Conservation (phyloP, 2,888 invertebrate species). For the Heliconius hortense region DNA sequence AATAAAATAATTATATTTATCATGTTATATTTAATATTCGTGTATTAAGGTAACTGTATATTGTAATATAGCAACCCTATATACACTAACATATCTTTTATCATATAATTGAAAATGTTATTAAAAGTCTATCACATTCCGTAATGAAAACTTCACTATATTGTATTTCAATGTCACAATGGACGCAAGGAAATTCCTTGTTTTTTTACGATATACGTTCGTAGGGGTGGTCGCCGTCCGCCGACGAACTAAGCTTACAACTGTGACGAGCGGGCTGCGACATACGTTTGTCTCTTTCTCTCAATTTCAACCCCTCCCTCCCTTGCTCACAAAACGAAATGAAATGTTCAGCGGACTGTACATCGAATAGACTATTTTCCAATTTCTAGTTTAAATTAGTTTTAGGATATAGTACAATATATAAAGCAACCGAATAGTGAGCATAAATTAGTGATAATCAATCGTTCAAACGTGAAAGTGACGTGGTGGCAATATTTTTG, state of each 20-base stretch:
- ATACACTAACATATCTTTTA: background rate
- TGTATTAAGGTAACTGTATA: background rate
- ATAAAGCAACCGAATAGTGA: constrained; percentile 35
- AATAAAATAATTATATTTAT: background rate
- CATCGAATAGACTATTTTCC: constrained; percentile 49
- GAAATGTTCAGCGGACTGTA: constrained; percentile 56
- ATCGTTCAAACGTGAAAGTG: constrained; percentile 56
- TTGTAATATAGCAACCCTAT: constrained; percentile 3
- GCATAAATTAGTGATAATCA: constrained; percentile 48
- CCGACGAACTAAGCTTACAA: constrained; percentile 51
- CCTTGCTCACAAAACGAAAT: constrained; percentile 45
- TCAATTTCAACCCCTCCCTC: constrained; percentile 49
- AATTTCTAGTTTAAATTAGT: constrained; percentile 39
- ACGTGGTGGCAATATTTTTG: constrained; percentile 57
- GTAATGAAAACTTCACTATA: background rate
- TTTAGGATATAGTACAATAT: constrained; percentile 38
- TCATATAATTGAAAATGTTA: background rate
- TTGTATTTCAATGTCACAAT: constrained; percentile 14
- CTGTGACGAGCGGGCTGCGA: constrained; percentile 49
- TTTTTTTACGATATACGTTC: constrained; percentile 32
- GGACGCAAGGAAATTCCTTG: constrained; percentile 14
- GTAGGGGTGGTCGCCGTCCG: constrained; percentile 51
- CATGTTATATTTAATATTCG: background rate
- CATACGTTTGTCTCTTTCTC: constrained; percentile 66
- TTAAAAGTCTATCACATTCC: background rate